These are phyloP conservation scores for Corapipo altera DNA, from an alignment of 2,113 vertebrate species.

Conservation along the genomic window DNA sequence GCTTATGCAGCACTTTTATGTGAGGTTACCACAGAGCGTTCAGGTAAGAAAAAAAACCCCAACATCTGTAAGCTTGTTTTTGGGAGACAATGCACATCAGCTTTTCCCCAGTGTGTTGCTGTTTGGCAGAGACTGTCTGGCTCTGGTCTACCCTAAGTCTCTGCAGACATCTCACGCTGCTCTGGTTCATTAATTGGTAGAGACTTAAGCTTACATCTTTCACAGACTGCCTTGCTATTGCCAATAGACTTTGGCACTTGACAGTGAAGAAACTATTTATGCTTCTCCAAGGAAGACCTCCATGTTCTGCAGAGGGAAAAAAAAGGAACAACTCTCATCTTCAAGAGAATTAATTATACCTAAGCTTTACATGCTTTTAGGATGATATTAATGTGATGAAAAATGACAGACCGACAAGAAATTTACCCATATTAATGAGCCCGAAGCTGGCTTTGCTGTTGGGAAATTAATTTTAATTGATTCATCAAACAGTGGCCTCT, in stretches of 20 bases:
- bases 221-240: background rate
- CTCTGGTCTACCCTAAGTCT: background rate
- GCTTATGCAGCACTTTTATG: background rate
- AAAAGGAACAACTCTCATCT: background rate
- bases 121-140: background rate
- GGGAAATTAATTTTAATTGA: background rate
- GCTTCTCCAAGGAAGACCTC: background rate
- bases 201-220: background rate
- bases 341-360: background rate
- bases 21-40: background rate
- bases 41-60: background rate
- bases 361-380: background rate
- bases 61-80: background rate
- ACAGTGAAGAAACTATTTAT: background rate
- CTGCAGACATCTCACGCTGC: background rate
- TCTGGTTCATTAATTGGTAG: background rate
- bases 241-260: background rate
- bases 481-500: background rate
- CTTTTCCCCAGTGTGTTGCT: background rate
- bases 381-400: background rate
- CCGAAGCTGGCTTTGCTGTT: background rate
- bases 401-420: background rate
- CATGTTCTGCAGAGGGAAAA: background rate
- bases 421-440: background rate
- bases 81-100: background rate